Conservation (phyloP, 2,888 invertebrate genomes). For the Cheilosia impressa region DNA sequence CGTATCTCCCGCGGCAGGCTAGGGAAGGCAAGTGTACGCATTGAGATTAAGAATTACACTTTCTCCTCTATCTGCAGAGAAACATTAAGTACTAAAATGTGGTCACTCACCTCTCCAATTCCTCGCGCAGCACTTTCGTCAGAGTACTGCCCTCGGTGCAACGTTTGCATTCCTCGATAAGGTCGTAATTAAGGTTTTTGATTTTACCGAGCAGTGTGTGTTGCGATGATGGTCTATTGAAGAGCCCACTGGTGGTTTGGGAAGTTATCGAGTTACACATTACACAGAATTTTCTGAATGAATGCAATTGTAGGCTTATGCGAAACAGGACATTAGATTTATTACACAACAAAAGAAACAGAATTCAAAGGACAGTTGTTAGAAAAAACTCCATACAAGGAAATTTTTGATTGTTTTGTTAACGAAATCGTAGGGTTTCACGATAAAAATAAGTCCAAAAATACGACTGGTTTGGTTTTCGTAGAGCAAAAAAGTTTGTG, state of each 20-base stretch:
- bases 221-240: slow-evolving; percentile 51
- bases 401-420: slow-evolving; percentile 9
- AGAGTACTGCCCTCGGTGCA: slow-evolving; percentile 80
- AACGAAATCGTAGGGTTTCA: slow-evolving; percentile 8
- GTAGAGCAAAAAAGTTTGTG: slow-evolving; percentile 31
- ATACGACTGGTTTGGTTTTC: slow-evolving; percentile 54
- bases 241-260: slow-evolving; percentile 44
- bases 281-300: slow-evolving; percentile 34
- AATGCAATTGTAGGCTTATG: slow-evolving; percentile 23
- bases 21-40: slow-evolving; percentile 7
- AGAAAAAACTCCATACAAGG: slow-evolving; percentile 15
- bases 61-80: slow-evolving; percentile 3
- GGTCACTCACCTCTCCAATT: slow-evolving; percentile 81
- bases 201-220: slow-evolving; percentile 78
- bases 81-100: slow-evolving; percentile 25
- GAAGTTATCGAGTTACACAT: slow-evolving; percentile 69
- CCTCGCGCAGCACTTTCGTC: slow-evolving; percentile 80
- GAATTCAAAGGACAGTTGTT: neutral
- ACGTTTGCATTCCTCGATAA: slow-evolving; percentile 82
- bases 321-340: slow-evolving; percentile 35
- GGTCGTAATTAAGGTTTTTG: slow-evolving; percentile 80
- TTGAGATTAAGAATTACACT: slow-evolving; percentile 7
- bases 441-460: slow-evolving; percentile 40
- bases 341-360: slow-evolving; percentile 17
- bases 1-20: slow-evolving; percentile 86